Percentiles rank a stretch among this genome's conserved stretches.
These are phyloP conservation scores for Hyperopisus bebe DNA, from an alignment of 2,113 vertebrate genomes.

Conservation along the genomic window DNA sequence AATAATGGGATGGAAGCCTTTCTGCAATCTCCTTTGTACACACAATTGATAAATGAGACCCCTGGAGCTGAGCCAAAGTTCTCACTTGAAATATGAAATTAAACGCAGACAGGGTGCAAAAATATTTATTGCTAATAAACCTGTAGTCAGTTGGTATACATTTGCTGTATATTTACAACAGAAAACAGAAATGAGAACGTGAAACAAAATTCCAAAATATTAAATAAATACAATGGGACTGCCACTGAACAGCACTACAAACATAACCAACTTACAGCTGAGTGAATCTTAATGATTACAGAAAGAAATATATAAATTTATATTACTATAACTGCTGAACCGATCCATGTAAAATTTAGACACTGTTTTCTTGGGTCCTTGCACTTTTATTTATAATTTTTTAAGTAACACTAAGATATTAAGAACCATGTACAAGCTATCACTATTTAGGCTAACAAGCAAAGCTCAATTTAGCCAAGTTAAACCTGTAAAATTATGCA, in stretches of 20 bases:
- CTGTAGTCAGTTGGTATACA: constrained; percentile 72
- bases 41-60: neutral
- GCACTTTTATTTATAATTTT: neutral
- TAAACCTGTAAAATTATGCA: constrained; percentile 28
- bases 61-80: neutral
- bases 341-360: constrained; percentile 41
- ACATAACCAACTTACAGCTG: constrained; percentile 53
- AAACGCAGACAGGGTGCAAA: constrained; percentile 65
- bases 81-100: neutral
- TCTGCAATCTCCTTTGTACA: neutral
- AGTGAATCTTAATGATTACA: constrained; percentile 48
- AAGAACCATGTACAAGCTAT: constrained; percentile 33
- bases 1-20: neutral
- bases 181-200: constrained; percentile 64
- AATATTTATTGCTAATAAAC: constrained; percentile 85
- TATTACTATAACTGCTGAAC: constrained; percentile 48
- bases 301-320: constrained; percentile 49
- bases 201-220: constrained; percentile 61
- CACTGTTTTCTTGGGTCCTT: constrained; percentile 31
- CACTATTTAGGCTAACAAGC: constrained; percentile 34
- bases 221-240: constrained; percentile 72
- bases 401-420: constrained; percentile 38
- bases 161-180: constrained; percentile 76
- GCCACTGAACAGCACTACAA: constrained; percentile 62
- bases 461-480: constrained; percentile 23